Evolutionary conservation across 1,140 invertebrate species (phyloP).

Genomic region (Drosophila lowei): DNA sequence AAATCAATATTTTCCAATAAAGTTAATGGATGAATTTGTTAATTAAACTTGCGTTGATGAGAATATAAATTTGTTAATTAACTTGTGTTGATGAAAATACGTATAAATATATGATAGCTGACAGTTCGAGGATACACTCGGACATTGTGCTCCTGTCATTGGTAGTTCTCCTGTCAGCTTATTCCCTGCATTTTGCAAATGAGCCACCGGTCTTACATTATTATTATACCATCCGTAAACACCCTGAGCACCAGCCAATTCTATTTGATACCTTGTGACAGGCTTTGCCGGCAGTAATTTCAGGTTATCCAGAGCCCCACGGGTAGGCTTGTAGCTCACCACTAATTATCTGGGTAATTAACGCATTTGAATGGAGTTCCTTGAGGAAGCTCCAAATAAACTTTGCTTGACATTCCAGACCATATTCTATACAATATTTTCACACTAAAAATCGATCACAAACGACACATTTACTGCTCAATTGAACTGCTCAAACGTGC

Average conservation of each 20-base stretch:
- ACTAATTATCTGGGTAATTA: conserved; percentile 42
- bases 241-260: background rate
- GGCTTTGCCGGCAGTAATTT: too few relatives aligned
- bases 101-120: conserved; percentile 16
- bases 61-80: conserved; percentile 55
- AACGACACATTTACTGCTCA: conserved; percentile 32
- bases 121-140: conserved; percentile 1
- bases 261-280: background rate
- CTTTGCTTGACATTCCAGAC: background rate
- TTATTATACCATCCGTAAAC: conserved; percentile 20
- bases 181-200: conserved; percentile 31
- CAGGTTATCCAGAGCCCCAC: too few relatives aligned
- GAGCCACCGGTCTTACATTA: background rate
- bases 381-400: background rate
- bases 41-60: too few relatives aligned
- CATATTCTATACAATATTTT: too few relatives aligned
- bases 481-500: conserved; percentile 25
- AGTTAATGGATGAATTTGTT: too few relatives aligned
- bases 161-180: conserved; percentile 3
- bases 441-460: background rate
- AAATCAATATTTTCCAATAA: too few relatives aligned
- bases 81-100: conserved; percentile 22
- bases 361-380: background rate
- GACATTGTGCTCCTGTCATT: conserved; percentile 20
- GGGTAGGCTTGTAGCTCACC: background rate